Conservation (phyloP, 2,113 vertebrate genomes). For the Narcine bancroftii region DNA sequence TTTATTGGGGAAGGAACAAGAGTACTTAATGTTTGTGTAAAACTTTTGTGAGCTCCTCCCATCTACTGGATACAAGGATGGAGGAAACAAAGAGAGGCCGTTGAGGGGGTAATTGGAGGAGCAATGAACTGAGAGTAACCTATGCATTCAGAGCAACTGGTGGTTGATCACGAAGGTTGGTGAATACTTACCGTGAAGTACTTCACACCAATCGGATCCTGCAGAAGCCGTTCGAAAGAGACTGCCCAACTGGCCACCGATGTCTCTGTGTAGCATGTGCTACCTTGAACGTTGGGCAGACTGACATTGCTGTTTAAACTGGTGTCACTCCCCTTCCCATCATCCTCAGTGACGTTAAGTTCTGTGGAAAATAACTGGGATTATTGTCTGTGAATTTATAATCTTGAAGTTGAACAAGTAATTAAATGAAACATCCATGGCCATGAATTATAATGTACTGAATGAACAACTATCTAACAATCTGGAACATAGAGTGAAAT, state of each 20-base stretch:
- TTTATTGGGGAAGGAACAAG: neutral
- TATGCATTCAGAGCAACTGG: neutral
- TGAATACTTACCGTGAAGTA: constrained; percentile 81
- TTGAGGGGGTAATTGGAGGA: neutral
- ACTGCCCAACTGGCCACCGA: constrained; percentile 85
- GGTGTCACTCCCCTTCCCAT: constrained; percentile 59
- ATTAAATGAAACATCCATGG: neutral
- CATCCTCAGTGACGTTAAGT: constrained; percentile 53
- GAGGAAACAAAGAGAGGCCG: neutral
- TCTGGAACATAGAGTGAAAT: neutral
- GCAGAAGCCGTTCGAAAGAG: constrained; percentile 85
- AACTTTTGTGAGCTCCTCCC: neutral
- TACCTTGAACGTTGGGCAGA: constrained; percentile 62
- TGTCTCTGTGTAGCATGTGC: constrained; percentile 53
- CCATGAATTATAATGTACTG: neutral
- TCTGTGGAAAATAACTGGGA: constrained; percentile 45
- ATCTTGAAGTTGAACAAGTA: neutral
- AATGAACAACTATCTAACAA: neutral
- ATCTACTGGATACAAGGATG: neutral
- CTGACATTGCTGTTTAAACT: constrained; percentile 71
- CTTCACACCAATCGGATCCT: constrained; percentile 70
- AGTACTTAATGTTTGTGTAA: neutral
- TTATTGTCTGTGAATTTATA: neutral
- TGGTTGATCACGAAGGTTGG: neutral
- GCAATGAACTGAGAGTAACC: neutral